phyloP scores from a whole-genome alignment of 2,888 invertebrate species.

The Spisula solida region DNA sequence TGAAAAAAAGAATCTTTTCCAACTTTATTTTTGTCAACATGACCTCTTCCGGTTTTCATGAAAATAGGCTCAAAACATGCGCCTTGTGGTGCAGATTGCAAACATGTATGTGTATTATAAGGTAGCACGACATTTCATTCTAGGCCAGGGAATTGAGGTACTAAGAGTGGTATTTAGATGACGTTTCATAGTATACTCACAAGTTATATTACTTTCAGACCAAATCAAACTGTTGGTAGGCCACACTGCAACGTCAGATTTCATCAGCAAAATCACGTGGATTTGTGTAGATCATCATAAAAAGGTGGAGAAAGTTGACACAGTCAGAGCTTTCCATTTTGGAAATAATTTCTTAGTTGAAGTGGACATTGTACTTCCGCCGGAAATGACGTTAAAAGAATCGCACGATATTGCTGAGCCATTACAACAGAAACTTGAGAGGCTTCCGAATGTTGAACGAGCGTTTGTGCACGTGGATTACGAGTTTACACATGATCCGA shows the following conservation, averaged over 20 bases:
- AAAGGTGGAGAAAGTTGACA: slow-evolving; percentile 87
- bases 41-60: no score
- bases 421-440: slow-evolving; percentile 88
- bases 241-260: slow-evolving; percentile 85
- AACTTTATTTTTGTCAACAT: no score
- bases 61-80: no score
- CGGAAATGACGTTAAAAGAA: slow-evolving; percentile 87
- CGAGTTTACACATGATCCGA: slow-evolving; percentile 87
- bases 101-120: no score
- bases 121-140: no score
- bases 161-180: no score
- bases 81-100: no score
- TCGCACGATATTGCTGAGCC: slow-evolving; percentile 88
- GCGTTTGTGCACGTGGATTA: slow-evolving; percentile 89
- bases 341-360: slow-evolving; percentile 88
- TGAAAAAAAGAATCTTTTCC: no score
- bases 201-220: slow-evolving; percentile 72
- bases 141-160: no score
- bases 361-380: slow-evolving; percentile 88
- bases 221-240: slow-evolving; percentile 86
- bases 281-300: slow-evolving; percentile 85
- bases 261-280: slow-evolving; percentile 87
- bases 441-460: slow-evolving; percentile 88
- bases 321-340: slow-evolving; percentile 89
- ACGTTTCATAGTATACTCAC: neutral